Evolutionary conservation across 1,140 invertebrate species (phyloP), one percentile per base, ranked within the genome.

Genomic region (Drosophila cardini): DNA sequence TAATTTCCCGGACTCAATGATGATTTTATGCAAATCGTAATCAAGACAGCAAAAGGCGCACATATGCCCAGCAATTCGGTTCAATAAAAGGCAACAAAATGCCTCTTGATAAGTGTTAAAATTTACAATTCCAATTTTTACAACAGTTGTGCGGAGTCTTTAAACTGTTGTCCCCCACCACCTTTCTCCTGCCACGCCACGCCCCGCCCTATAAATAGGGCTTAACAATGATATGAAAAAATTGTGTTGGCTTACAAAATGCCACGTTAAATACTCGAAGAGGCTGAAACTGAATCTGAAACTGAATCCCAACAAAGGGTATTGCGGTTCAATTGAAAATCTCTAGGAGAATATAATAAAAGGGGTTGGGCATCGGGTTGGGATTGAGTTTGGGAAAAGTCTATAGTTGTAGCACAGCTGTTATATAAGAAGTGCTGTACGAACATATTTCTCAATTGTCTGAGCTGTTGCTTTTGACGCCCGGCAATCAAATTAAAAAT

Each of bases 61-160:
- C 83, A 87, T 86, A 87, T 86, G 82, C 63, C 34, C 21, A 53
- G 67, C 83, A 86, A 86, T 87, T 73, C 72, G 68, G 76, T 58
- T 73, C 79, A 86, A 86, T 86, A 86, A 86, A 86, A 87, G 46
- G 40, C 68, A 77, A 87, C 75, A 80, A 83, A 87, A 89, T 89
- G 80, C 72, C 63, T 46, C 64, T 79, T 76, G 82, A 82, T 89
- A 80, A 87, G 83, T 87, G 84, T 89, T 38, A 71, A 77, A 87
- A 87, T 87, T 87, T 87, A 87, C 83, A 87, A 87, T 87, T 87
- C 83, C 84, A 83, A 89, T 89, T 85, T 85, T 87, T 36, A 81
- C 68, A 77, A 72, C 84, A 87, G 83, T 87, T 87, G 83, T 89
- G 75, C 64, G 52, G 13, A 55, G 52, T 56, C 50, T 63, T 74